These are phyloP conservation scores for Conger conger DNA, from an alignment of 2,113 vertebrate genomes.

Conservation along the genomic window DNA sequence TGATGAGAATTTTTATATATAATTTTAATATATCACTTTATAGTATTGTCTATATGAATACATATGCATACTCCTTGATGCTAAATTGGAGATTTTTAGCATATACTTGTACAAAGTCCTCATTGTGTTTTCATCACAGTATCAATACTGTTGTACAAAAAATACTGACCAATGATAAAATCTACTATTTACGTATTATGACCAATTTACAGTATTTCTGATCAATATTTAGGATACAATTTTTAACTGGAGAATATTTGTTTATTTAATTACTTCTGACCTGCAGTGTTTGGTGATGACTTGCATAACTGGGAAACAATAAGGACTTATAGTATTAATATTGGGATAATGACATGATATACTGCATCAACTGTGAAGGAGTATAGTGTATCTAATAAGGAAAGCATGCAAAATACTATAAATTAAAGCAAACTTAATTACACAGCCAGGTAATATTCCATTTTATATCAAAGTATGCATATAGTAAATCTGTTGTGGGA, in stretches of 20 bases:
- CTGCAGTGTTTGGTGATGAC: slow-evolving; percentile 28
- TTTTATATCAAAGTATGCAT: background rate
- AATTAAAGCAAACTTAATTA: slow-evolving; percentile 37
- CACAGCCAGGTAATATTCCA: background rate
- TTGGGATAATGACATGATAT: slow-evolving; percentile 40
- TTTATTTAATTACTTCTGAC: too few relatives aligned
- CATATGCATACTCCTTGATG: slow-evolving; percentile 57
- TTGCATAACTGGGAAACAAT: slow-evolving; percentile 33
- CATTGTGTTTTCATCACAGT: slow-evolving; percentile 32
- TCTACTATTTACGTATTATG: background rate
- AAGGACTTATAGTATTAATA: slow-evolving; percentile 57
- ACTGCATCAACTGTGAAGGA: slow-evolving; percentile 30
- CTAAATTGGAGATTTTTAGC: slow-evolving; percentile 23
- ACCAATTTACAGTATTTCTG: too few relatives aligned
- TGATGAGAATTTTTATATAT: slow-evolving; percentile 67
- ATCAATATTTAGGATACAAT: background rate
- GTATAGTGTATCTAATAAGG: slow-evolving; percentile 31
- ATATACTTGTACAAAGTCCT: slow-evolving; percentile 59
- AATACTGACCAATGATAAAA: slow-evolving; percentile 53
- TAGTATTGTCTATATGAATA: slow-evolving; percentile 65
- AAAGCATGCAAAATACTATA: slow-evolving; percentile 39
- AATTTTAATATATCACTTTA: slow-evolving; percentile 64
- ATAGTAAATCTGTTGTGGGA: background rate
- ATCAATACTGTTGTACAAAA: slow-evolving; percentile 45
- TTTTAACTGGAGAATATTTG: background rate